phyloP scores from a whole-genome alignment of 2,888 invertebrate genomes.

The Phania funesta region DNA sequence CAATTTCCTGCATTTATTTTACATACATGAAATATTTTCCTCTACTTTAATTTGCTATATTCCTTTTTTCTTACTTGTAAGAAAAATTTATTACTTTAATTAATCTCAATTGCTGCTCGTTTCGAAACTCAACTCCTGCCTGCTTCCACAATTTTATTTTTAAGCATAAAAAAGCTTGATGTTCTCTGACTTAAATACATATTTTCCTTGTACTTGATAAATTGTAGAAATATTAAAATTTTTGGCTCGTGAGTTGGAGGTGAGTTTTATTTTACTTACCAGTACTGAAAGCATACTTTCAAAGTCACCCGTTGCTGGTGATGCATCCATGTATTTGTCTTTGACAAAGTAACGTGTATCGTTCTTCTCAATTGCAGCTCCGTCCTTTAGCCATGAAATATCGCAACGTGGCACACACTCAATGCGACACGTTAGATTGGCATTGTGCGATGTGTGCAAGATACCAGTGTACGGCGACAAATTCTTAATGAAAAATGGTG shows the following conservation, averaged over 20 bases:
- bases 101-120: slow-evolving; percentile 57
- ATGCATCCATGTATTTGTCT: slow-evolving; percentile 85
- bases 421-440: slow-evolving; percentile 91
- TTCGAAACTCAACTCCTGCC: not conserved
- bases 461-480: slow-evolving; percentile 91
- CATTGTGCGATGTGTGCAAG: slow-evolving; percentile 87
- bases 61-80: not conserved
- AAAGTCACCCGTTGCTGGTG: slow-evolving; percentile 91
- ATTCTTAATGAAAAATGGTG: slow-evolving; percentile 92
- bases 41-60: not conserved
- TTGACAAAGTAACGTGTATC: slow-evolving; percentile 84
- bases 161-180: not conserved
- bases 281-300: slow-evolving; percentile 93
- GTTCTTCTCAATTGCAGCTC: slow-evolving; percentile 83
- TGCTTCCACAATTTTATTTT: not conserved
- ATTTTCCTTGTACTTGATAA: slow-evolving; percentile 27
- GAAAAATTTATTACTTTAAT: slow-evolving; percentile 64
- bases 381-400: slow-evolving; percentile 92
- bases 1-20: slow-evolving; percentile 37
- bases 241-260: not conserved
- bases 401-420: slow-evolving; percentile 94
- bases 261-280: slow-evolving; percentile 81
- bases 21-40: slow-evolving; percentile 35
- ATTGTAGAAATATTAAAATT: not conserved
- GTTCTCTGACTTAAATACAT: not conserved